Evolutionary conservation across 2,797 vertebrate species (phyloP).

Genomic region (Gallinago stenura): DNA sequence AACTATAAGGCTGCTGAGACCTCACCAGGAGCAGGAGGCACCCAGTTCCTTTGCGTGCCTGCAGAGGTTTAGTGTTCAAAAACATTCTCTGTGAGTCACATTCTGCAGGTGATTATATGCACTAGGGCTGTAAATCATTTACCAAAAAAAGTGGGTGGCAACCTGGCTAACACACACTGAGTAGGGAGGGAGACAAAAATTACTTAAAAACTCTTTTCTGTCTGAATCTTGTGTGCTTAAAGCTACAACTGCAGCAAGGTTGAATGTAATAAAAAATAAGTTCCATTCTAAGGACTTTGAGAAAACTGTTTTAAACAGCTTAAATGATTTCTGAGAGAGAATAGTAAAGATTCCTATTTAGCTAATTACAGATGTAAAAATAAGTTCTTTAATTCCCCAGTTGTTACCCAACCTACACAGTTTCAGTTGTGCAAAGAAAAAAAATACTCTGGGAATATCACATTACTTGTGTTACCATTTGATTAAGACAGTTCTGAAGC

Average conservation of each 20-base stretch:
- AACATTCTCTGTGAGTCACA: constrained; percentile 22
- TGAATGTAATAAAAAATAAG: constrained; percentile 15
- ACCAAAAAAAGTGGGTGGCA: constrained; percentile 43
- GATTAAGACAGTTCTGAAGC: not conserved
- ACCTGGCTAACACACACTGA: constrained; percentile 27
- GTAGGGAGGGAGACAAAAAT: constrained; percentile 36
- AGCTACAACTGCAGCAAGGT: not conserved
- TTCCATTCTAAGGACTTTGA: constrained; percentile 1
- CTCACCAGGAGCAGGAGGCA: not conserved
- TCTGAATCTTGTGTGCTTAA: constrained; percentile 8
- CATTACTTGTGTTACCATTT: not conserved
- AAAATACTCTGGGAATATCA: not conserved
- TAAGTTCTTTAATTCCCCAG: not conserved
- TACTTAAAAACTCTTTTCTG: constrained; percentile 10
- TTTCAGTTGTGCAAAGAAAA: not conserved
- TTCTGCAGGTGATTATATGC: constrained; percentile 36
- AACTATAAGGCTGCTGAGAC: not conserved
- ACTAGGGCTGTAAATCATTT: constrained; percentile 34
- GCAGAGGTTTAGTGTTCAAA: constrained; percentile 32
- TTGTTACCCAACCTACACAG: not conserved
- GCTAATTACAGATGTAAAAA: not conserved
- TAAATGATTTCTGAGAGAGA: not conserved
- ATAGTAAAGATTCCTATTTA: not conserved
- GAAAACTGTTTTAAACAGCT: not conserved
- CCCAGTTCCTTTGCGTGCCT: not conserved